phyloP scores from a whole-genome alignment of 53 echinoderm and acorn worm species.

The Astropecten irregularis region DNA sequence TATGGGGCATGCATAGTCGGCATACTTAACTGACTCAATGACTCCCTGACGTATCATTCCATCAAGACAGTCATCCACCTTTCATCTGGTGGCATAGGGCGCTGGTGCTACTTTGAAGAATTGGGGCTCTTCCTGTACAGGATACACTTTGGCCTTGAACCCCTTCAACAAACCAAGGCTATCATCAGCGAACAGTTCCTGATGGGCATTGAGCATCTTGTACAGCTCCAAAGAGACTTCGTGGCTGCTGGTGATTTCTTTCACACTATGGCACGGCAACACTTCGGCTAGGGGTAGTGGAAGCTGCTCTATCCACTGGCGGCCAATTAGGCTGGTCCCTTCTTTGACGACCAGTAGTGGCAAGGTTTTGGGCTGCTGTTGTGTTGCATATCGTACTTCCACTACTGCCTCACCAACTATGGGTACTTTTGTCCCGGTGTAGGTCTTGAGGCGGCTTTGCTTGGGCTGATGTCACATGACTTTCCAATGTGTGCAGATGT shows the following conservation, averaged over 20 bases:
- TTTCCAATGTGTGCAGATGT: background rate
- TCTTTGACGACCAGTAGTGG: slow-evolving; percentile 47
- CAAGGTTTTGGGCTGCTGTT: slow-evolving; percentile 9
- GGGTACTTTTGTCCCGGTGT: slow-evolving; percentile 28
- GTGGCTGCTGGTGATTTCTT: background rate
- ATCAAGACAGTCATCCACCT: too few species aligned
- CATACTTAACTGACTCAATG: slow-evolving; percentile 53
- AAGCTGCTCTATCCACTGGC: slow-evolving; percentile 54
- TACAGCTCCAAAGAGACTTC: background rate
- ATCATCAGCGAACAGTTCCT: slow-evolving; percentile 8
- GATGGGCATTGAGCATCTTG: background rate
- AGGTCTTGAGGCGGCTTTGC: slow-evolving; percentile 18
- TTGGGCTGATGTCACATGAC: background rate
- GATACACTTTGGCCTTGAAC: slow-evolving; percentile 63
- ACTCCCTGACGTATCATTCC: slow-evolving; percentile 41
- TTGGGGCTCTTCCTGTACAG: slow-evolving; percentile 1
- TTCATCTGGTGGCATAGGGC: slow-evolving; percentile 58
- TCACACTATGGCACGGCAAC: background rate
- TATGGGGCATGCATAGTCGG: slow-evolving; percentile 64
- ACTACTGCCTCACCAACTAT: slow-evolving; percentile 48
- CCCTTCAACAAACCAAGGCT: slow-evolving; percentile 21
- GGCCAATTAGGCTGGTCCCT: slow-evolving; percentile 57
- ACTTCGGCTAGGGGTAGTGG: background rate
- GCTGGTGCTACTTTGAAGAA: slow-evolving; percentile 66
- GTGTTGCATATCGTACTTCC: slow-evolving; percentile 15